Conservation (phyloP, 2,888 invertebrate species). For the Iselma pallidipennis region DNA sequence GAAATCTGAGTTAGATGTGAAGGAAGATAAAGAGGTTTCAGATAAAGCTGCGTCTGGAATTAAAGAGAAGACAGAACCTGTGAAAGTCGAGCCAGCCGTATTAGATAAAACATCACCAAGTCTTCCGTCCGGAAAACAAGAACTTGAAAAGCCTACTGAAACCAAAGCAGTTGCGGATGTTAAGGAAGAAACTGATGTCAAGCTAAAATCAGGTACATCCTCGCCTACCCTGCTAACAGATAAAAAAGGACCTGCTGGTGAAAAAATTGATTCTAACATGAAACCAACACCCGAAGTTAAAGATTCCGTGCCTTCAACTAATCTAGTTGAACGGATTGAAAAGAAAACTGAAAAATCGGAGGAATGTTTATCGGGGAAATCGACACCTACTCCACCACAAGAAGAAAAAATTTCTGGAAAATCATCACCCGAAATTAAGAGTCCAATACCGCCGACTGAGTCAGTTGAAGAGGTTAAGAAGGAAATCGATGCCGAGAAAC, state of each 20-base stretch:
- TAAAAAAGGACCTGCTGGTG: background rate
- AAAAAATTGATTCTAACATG: background rate
- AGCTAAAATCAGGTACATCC: slow-evolving; percentile 5
- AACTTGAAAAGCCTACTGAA: too few relatives aligned
- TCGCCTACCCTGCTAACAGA: slow-evolving; percentile 6
- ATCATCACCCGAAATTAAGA: background rate
- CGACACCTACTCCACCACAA: slow-evolving; percentile 11
- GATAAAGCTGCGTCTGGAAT: too few relatives aligned
- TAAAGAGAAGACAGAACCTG: too few relatives aligned
- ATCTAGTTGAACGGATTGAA: background rate
- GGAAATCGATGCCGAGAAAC: background rate
- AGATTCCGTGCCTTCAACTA: background rate
- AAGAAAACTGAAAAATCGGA: background rate
- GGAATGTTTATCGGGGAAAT: slow-evolving; percentile 10
- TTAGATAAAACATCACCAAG: slow-evolving; percentile 30
- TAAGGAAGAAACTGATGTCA: too few relatives aligned
- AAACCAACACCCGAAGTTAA: background rate
- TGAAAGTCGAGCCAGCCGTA: too few relatives aligned
- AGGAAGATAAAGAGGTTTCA: slow-evolving; percentile 19
- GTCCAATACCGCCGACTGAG: too few relatives aligned
- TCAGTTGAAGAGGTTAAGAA: background rate
- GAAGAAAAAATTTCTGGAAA: background rate
- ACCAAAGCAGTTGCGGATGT: too few relatives aligned
- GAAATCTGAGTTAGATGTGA: slow-evolving; percentile 23
- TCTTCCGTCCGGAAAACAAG: slow-evolving; percentile 5